Percentiles rank a stretch among this genome's conserved stretches.
Conservation (phyloP, 2,797 vertebrate genomes). For the Cyprinella venusta region DNA sequence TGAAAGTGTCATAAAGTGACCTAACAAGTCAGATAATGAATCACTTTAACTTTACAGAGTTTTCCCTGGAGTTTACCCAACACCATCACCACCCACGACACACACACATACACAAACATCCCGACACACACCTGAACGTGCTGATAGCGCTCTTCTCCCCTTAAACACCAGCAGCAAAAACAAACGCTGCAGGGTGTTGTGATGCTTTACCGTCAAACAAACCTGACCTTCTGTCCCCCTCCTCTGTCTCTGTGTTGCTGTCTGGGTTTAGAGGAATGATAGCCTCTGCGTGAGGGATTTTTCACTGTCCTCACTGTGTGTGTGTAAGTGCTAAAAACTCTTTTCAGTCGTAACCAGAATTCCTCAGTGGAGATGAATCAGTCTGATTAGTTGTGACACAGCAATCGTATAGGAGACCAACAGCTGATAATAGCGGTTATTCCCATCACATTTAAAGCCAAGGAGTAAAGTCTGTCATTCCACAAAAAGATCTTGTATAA, state of each 20-base stretch:
- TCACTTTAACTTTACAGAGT: slow-evolving; percentile 41
- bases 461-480: slow-evolving; percentile 1
- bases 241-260: slow-evolving; percentile 40
- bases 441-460: slow-evolving; percentile 12
- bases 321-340: slow-evolving; percentile 10
- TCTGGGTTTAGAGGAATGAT: slow-evolving; percentile 36
- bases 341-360: slow-evolving; percentile 11
- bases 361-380: slow-evolving; percentile 11
- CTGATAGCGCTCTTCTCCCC: slow-evolving; percentile 49
- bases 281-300: background rate
- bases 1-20: slow-evolving; percentile 39
- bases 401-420: slow-evolving; percentile 12
- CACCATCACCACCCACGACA: slow-evolving; percentile 43
- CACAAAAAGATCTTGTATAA: background rate
- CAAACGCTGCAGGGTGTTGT: slow-evolving; percentile 62
- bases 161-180: slow-evolving; percentile 58
- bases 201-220: slow-evolving; percentile 59
- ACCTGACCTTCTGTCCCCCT: slow-evolving; percentile 58
- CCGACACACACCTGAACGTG: slow-evolving; percentile 45
- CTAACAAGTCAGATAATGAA: slow-evolving; percentile 32
- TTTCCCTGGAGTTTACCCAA: slow-evolving; percentile 51
- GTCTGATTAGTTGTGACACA: slow-evolving; percentile 11
- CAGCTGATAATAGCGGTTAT: background rate
- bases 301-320: slow-evolving; percentile 19
- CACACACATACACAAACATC: slow-evolving; percentile 33